Evolutionary conservation across 1,140 invertebrate species (phyloP).

Genomic region (Grapholita molesta): DNA sequence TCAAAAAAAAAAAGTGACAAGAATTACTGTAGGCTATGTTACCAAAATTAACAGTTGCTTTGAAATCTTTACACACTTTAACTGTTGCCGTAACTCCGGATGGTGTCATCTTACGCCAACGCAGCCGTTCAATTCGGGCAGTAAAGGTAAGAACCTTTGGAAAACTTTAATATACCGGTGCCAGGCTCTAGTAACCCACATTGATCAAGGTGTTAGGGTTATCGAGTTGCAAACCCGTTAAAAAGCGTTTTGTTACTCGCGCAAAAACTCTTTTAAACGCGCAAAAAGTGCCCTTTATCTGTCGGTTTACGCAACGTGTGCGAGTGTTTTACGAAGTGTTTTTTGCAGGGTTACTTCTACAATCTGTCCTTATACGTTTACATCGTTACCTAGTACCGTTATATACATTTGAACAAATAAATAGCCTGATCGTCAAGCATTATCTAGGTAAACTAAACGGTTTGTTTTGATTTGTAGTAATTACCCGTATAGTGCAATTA

Average conservation of each 20-base stretch:
- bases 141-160: conserved; percentile 49
- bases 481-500: too few species aligned
- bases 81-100: conserved; percentile 35
- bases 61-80: conserved; percentile 18
- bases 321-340: neutral
- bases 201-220: conserved; percentile 72
- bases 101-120: conserved; percentile 59
- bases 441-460: too few species aligned
- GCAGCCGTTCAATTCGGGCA: conserved; percentile 62
- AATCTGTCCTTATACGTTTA: neutral
- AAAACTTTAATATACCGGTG: conserved; percentile 23
- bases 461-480: too few species aligned
- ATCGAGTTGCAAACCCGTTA: conserved; percentile 72
- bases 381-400: too few species aligned
- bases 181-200: conserved; percentile 69
- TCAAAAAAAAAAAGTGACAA: neutral
- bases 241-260: conserved; percentile 18
- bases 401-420: too few species aligned
- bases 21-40: neutral
- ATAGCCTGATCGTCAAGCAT: too few species aligned
- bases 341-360: neutral
- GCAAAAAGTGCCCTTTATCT: conserved; percentile 48
- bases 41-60: neutral
- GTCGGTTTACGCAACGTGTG: neutral
- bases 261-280: neutral